Evolutionary conservation across 2,113 vertebrate genomes (phyloP).

Genomic region (Oplegnathus fasciatus): DNA sequence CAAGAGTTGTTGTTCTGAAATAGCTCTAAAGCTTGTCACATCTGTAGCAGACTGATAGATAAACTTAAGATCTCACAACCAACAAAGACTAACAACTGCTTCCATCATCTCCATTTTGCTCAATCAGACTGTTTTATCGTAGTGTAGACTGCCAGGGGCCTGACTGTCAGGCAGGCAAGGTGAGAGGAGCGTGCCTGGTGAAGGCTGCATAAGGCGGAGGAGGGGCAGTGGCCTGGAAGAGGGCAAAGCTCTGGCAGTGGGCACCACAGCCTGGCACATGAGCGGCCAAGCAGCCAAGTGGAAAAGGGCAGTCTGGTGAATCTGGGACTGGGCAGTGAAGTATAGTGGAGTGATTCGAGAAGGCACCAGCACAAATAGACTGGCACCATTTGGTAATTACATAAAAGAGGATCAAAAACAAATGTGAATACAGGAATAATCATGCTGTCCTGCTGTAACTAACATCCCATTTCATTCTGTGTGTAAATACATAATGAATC

Average conservation of each 20-base stretch:
- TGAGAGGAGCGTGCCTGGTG: constrained; percentile 43
- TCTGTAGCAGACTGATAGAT: not conserved
- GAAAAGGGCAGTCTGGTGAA: constrained; percentile 80
- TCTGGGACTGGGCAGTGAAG: constrained; percentile 43
- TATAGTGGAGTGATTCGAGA: constrained; percentile 20
- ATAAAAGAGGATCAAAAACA: constrained; percentile 3
- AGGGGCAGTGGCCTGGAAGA: constrained; percentile 73
- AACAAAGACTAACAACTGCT: constrained; percentile 7
- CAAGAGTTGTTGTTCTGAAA: not conserved
- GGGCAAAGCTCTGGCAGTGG: constrained; percentile 68
- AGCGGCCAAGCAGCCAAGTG: constrained; percentile 70
- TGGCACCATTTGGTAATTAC: constrained; percentile 47
- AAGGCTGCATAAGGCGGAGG: constrained; percentile 44
- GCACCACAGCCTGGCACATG: constrained; percentile 70
- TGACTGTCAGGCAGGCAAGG: constrained; percentile 46
- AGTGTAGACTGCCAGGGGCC: constrained; percentile 8
- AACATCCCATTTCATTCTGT: constrained; percentile 3
- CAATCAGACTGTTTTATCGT: constrained; percentile 25
- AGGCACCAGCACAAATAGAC: constrained; percentile 31
- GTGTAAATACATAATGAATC: not conserved
- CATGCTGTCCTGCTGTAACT: not conserved
- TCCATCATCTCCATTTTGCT: constrained; percentile 9
- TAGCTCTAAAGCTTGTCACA: not conserved
- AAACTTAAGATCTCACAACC: not conserved
- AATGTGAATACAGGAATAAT: constrained; percentile 10